Base-by-base conservation (phyloP, 37 sponge, comb jelly and placozoan genomes). In the Spongia lamella region DNA sequence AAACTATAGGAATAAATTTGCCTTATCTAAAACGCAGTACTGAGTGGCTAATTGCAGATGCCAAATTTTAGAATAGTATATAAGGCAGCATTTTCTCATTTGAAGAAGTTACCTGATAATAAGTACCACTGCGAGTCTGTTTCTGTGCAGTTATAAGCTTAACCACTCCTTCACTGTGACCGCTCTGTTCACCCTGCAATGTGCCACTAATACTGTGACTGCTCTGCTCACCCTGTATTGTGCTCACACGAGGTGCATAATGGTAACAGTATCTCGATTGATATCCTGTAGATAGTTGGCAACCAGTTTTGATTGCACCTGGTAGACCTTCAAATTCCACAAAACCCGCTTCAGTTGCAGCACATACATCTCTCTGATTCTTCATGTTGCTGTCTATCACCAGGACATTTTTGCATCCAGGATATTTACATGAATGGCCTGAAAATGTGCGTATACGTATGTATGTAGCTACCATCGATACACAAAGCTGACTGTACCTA, bases 371-470 rank as follows among this genome's bases (percentile, higher is more conserved):
- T 71, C 72, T 52, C 3, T 26, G 72, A 36, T 71, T 71, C 20
- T 71, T 71, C 56, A 71, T 52, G 56, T 71, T 71, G 33, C 72
- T 19, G 7, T 52, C 72, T 5, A 68, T 9, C 6, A 68, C 69
- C 4, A 68, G 13, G 51, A 40, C 69, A 40, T 14, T n/a, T 27
- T 40, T 2, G 37, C 72, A 71, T 19, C 72, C 72, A 20, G 32
- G 56, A 33, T 53, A 25, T 4, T 54, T 24, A 20, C 72, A 71
- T 3, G 33, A 19, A 34, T 71, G 72, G 4, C 15, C 72, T 71
- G 25, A n/a, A n/a, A n/a, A n/a, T n/a, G n/a, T n/a, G n/a, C n/a
- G n/a, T n/a, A n/a, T n/a, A n/a, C n/a, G n/a, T n/a, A n/a, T n/a
- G n/a, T n/a, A n/a, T n/a, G n/a, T n/a, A n/a, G n/a, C n/a, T n/a